Conservation (phyloP, 2,113 vertebrate genomes). For the Burhinus oedicnemus region DNA sequence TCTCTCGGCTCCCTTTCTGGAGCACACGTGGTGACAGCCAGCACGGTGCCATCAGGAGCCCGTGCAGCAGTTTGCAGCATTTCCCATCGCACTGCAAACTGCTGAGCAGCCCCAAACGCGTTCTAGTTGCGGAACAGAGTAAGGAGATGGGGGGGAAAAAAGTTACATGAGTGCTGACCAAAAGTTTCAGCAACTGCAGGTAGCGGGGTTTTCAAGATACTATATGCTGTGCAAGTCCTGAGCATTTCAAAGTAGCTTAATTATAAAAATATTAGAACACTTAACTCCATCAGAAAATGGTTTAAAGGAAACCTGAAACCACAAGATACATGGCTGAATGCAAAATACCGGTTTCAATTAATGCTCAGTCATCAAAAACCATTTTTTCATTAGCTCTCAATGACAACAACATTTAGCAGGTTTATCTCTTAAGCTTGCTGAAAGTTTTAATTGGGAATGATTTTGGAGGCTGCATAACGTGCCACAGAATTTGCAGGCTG, state of each 20-base stretch:
- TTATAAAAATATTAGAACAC: not conserved
- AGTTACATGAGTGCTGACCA: not conserved
- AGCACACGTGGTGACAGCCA: not conserved
- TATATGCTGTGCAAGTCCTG: not conserved
- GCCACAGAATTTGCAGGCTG: not conserved
- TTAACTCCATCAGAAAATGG: not conserved
- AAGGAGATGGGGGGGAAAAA: not conserved
- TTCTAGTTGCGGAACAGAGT: not conserved
- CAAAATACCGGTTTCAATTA: not conserved
- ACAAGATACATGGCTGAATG: not conserved
- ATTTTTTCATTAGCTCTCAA: not conserved
- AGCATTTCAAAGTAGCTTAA: not conserved
- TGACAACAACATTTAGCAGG: not conserved
- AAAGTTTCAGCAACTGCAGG: not conserved
- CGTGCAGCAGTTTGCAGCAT: not conserved
- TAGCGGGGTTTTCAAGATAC: not conserved
- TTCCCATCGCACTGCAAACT: accelerated
- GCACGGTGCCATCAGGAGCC: accelerated
- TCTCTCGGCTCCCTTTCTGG: not conserved
- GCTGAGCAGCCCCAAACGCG: not conserved
- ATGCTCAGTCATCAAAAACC: not conserved
- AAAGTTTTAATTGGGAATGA: not conserved
- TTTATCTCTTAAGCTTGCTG: not conserved
- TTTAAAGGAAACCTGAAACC: constrained; percentile 5
- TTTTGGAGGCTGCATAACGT: not conserved